Conservation (phyloP, 2,888 invertebrate species). For the Polylopha cassiicola region DNA sequence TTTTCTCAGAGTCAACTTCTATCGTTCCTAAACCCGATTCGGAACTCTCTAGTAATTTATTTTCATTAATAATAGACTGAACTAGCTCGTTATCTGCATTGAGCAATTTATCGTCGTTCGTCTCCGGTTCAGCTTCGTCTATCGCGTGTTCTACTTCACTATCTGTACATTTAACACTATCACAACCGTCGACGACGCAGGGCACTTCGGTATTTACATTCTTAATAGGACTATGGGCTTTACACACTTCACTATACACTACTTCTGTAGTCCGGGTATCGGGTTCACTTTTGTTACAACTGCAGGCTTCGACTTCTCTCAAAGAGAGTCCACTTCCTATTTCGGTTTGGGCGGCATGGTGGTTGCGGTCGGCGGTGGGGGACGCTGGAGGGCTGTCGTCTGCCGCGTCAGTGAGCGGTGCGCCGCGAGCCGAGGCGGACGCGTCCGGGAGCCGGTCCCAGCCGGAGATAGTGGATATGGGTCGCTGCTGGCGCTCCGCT, state of each 20-base stretch:
- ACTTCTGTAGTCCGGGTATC: constrained; percentile 56
- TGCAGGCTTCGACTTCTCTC: constrained; percentile 63
- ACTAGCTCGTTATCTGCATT: constrained; percentile 47
- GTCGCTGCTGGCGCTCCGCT: constrained; percentile 92
- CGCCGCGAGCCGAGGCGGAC: constrained; percentile 28
- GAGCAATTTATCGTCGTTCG: constrained; percentile 36
- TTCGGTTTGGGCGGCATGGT: constrained; percentile 70
- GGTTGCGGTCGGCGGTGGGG: constrained; percentile 43
- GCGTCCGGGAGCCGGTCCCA: constrained; percentile 80
- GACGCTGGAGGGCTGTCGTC: constrained; percentile 39
- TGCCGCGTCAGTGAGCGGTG: constrained; percentile 37
- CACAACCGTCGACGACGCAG: constrained; percentile 52
- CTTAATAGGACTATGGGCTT: constrained; percentile 76
- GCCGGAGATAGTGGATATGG: constrained; percentile 97
- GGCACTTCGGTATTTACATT: constrained; percentile 42
- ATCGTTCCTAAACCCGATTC: constrained; percentile 61
- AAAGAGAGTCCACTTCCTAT: constrained; percentile 64
- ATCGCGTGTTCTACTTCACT: constrained; percentile 48
- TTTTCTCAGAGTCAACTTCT: constrained; percentile 46
- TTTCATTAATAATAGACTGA: constrained; percentile 52
- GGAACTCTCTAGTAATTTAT: constrained; percentile 54
- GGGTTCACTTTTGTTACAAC: constrained; percentile 38
- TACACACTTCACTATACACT: constrained; percentile 81
- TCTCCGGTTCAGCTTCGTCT: constrained; percentile 40
- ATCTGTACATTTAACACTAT: constrained; percentile 51